A percentile compares a stretch with the other conserved stretches of the same genome.
Evolutionary conservation across 2,797 vertebrate genomes (phyloP).

Genomic region (Loris lydekkerianus): DNA sequence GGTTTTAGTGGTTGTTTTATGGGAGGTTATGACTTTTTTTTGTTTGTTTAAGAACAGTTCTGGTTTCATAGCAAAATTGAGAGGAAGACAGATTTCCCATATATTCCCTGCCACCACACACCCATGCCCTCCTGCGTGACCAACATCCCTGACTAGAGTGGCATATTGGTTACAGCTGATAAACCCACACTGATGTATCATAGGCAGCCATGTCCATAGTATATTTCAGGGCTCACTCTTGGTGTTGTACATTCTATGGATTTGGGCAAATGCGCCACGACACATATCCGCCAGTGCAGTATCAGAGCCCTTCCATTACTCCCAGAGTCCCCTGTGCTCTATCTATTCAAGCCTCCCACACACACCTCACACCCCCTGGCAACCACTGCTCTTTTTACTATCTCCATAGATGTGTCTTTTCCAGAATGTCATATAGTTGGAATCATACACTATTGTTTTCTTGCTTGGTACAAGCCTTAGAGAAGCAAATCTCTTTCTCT

Average conservation of each 20-base stretch:
- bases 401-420: background rate
- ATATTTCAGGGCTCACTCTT: background rate
- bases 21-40: background rate
- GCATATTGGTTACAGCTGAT: background rate
- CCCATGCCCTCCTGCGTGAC: background rate
- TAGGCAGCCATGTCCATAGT: background rate
- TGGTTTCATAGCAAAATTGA: background rate
- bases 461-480: background rate
- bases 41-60: background rate
- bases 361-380: background rate
- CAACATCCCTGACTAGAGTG: background rate
- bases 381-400: background rate
- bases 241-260: background rate
- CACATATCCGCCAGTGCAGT: background rate
- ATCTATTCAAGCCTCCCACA: background rate
- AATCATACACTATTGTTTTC: background rate
- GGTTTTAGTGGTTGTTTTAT: background rate
- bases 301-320: background rate
- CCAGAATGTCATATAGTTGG: background rate
- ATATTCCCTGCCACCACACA: rapidly evolving
- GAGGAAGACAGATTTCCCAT: background rate
- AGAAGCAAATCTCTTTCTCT: slow-evolving; percentile 14
- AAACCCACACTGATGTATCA: background rate
- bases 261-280: background rate
- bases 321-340: background rate